phyloP scores from a whole-genome alignment of 2,113 vertebrate genomes.

The Cyphomyrus discorhynchus region DNA sequence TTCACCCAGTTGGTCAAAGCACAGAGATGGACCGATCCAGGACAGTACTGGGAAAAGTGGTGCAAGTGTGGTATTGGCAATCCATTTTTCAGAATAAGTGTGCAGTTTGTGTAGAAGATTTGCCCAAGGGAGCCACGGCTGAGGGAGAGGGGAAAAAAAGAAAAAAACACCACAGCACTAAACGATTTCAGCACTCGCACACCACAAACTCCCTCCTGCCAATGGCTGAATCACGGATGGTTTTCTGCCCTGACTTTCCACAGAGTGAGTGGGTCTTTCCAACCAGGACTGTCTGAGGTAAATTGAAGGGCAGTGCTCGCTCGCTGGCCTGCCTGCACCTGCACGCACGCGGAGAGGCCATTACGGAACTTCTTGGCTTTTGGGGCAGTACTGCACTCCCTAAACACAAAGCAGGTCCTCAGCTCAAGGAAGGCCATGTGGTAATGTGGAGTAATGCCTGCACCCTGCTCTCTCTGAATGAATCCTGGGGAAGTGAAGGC shows the following conservation, averaged over 20 bases:
- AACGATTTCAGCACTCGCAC: conserved; percentile 11
- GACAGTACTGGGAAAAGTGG: conserved; percentile 34
- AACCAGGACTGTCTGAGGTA: background rate
- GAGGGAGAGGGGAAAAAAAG: background rate
- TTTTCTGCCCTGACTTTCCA: background rate
- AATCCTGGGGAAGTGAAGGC: background rate
- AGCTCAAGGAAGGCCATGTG: background rate
- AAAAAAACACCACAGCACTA: conserved; percentile 13
- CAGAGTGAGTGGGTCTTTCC: background rate
- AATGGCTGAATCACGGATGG: conserved; percentile 8
- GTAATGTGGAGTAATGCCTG: background rate
- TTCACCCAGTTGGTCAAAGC: conserved; percentile 16
- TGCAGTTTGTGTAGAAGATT: conserved; percentile 28
- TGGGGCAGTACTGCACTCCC: background rate
- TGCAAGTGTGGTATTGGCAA: conserved; percentile 32
- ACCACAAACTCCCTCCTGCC: conserved; percentile 1
- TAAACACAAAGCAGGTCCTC: background rate
- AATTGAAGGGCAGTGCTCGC: background rate
- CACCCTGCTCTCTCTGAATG: background rate
- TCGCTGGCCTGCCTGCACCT: background rate
- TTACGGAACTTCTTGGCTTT: background rate
- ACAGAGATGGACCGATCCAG: conserved; percentile 7
- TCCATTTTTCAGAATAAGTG: conserved; percentile 22
- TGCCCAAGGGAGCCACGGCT: conserved; percentile 26
- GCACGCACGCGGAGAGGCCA: background rate